phyloP scores from a whole-genome alignment of 2,113 vertebrate species.

The Tapirus terrestris region DNA sequence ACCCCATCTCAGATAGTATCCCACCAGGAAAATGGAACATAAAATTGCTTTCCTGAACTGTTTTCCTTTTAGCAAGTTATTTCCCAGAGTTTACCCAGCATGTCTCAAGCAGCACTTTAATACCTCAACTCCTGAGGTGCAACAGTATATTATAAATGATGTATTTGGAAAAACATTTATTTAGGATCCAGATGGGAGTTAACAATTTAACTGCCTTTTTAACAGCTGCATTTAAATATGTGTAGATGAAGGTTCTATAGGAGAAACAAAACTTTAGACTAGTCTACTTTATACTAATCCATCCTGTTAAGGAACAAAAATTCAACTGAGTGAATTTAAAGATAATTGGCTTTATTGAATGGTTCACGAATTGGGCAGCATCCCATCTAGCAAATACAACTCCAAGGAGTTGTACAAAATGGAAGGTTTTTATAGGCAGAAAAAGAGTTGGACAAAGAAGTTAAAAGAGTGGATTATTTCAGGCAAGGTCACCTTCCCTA shows the following conservation, averaged over 20 bases:
- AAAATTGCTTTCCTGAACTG: slow-evolving; percentile 60
- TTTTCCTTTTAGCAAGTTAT: slow-evolving; percentile 60
- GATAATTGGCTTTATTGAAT: too few species aligned
- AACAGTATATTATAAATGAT: slow-evolving; percentile 17
- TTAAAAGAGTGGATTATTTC: too few species aligned
- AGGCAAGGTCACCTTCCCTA: too few species aligned
- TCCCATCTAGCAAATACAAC: too few species aligned
- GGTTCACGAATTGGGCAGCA: too few species aligned
- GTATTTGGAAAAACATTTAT: slow-evolving; percentile 15
- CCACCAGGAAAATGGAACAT: slow-evolving; percentile 62
- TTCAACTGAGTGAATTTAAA: too few species aligned
- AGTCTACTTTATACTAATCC: not conserved
- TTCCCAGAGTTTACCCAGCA: slow-evolving; percentile 57
- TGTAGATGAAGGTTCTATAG: not conserved
- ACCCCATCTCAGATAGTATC: slow-evolving; percentile 47
- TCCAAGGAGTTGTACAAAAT: too few species aligned
- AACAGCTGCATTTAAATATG: slow-evolving; percentile 7
- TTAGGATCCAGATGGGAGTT: slow-evolving; percentile 25
- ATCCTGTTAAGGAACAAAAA: too few species aligned
- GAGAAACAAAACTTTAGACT: not conserved
- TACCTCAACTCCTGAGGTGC: slow-evolving; percentile 22
- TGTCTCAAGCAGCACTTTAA: slow-evolving; percentile 51
- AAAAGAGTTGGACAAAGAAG: too few species aligned
- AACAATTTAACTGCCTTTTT: slow-evolving; percentile 51
- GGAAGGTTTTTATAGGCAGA: too few species aligned